A percentile compares a stretch with the other conserved stretches of the same genome.
These are phyloP conservation scores for Galleria mellonella DNA, from an alignment of 1,140 invertebrate species.

Conservation along the genomic window DNA sequence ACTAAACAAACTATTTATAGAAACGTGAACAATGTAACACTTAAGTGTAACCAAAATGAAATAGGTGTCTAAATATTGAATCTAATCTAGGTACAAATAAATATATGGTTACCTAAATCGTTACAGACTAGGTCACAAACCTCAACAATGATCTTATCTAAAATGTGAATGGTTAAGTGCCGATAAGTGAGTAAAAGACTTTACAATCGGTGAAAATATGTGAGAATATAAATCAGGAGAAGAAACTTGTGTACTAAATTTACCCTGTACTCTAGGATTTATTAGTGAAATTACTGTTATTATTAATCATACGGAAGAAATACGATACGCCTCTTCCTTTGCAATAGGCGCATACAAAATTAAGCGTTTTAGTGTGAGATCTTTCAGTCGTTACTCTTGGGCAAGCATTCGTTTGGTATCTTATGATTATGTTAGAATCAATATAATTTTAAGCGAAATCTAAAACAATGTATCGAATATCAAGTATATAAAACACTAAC, in stretches of 20 bases:
- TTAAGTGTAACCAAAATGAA: slow-evolving; percentile 29
- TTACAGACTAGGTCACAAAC: slow-evolving; percentile 55
- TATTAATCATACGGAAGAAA: slow-evolving; percentile 30
- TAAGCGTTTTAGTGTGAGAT: slow-evolving; percentile 25
- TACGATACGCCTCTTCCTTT: slow-evolving; percentile 7
- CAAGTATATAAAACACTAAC: slow-evolving; percentile 15
- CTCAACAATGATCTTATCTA: slow-evolving; percentile 61
- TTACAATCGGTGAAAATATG: slow-evolving; percentile 59
- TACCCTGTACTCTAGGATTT: slow-evolving; percentile 73
- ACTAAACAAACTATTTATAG: slow-evolving; percentile 30
- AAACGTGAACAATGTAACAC: slow-evolving; percentile 12
- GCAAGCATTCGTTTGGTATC: slow-evolving; percentile 49
- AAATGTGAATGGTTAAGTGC: slow-evolving; percentile 59
- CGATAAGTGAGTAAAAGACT: slow-evolving; percentile 59
- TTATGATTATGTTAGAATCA: slow-evolving; percentile 29
- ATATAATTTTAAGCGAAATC: slow-evolving; percentile 36
- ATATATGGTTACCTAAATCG: slow-evolving; percentile 38
- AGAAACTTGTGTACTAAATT: slow-evolving; percentile 66
- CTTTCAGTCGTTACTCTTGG: slow-evolving; percentile 57
- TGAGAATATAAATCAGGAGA: slow-evolving; percentile 65
- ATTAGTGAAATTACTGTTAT: slow-evolving; percentile 57
- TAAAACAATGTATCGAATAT: slow-evolving; percentile 30
- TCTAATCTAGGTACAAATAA: slow-evolving; percentile 54
- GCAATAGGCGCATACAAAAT: slow-evolving; percentile 21
- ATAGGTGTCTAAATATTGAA: slow-evolving; percentile 30